Base-by-base conservation (phyloP, 2,797 vertebrate genomes). In the Taeniopygia guttata region DNA sequence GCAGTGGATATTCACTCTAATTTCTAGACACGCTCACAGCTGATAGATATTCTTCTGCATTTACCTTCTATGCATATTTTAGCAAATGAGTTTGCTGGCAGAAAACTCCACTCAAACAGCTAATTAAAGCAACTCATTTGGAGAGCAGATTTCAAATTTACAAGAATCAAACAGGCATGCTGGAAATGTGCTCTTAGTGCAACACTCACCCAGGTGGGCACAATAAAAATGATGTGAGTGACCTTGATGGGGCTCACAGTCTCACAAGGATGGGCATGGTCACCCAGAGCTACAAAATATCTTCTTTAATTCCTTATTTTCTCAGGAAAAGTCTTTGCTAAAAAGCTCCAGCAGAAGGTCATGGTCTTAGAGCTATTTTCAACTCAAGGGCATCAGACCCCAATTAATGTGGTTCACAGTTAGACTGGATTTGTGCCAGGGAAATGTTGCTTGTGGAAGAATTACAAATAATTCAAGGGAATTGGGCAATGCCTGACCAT, bases 121-220 rank as follows among this genome's bases (percentile, higher is more conserved):
- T 90, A 93, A 90, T 94, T 88, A 93, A 84, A 92, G 40, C 22
- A 90, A 90, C 63, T 94, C 36, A 42, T 92, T 62, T 90, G 67
- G n/a, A 88, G 58, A 72, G 70, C 38, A 78, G 38, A n/a, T 75
- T 93, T 93, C 30, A 79, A 46, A 84, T 66, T 52, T 92, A 34
- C 36, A 84, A 16, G 88, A 70, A 21, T 21, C 29, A 72, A 75
- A 40, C 18, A 42, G 51, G 34, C 14, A 40, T 0, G 3, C 34
- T 70, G 51, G 40, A 58, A 78, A 38, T 27, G 18, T n/a, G 42
- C 36, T 86, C 5, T 9, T 64, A 74, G 34, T 63, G 59, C 42
- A 81, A 23, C 51, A 27, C 30, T 48, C 64, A 46, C 14, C 43
- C 21, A 43, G 49, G 38, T 45, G 48, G 60, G 72, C n/a, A 40